A percentile compares a stretch with the other conserved stretches of the same genome.
Evolutionary conservation across 2,113 vertebrate species (phyloP).

Genomic region (Blennius ocellaris): DNA sequence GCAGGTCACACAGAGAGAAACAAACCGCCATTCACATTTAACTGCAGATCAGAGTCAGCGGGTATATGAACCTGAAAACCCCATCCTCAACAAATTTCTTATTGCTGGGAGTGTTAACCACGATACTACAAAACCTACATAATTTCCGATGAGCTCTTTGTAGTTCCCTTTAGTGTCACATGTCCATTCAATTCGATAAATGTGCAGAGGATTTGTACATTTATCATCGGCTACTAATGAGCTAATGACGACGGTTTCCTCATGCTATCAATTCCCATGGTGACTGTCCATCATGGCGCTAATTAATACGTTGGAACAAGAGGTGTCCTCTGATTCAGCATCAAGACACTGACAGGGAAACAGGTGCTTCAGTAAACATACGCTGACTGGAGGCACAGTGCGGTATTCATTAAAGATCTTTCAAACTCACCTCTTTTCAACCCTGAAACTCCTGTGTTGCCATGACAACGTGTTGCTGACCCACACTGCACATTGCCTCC

Average conservation of each 20-base stretch:
- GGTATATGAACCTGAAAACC: too few relatives aligned
- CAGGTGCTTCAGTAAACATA: slow-evolving; percentile 64
- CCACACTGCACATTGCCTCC: slow-evolving; percentile 37
- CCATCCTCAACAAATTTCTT: too few relatives aligned
- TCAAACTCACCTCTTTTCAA: slow-evolving; percentile 63
- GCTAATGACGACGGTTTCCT: slow-evolving; percentile 19
- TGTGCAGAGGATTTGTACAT: not conserved
- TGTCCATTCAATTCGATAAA: slow-evolving; percentile 6
- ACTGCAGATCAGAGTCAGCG: too few relatives aligned
- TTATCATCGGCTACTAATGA: slow-evolving; percentile 26
- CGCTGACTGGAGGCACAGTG: slow-evolving; percentile 45
- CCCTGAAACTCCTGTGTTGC: slow-evolving; percentile 70
- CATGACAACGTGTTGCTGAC: slow-evolving; percentile 72
- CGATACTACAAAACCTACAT: too few relatives aligned
- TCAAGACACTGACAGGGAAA: slow-evolving; percentile 41
- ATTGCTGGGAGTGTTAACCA: too few relatives aligned
- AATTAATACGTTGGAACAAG: slow-evolving; percentile 52
- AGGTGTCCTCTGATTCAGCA: slow-evolving; percentile 24
- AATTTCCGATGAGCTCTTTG: slow-evolving; percentile 4
- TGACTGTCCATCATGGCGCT: slow-evolving; percentile 37
- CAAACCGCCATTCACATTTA: too few relatives aligned
- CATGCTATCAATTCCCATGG: slow-evolving; percentile 26
- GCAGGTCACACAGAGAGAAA: too few relatives aligned
- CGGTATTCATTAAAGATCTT: slow-evolving; percentile 73
- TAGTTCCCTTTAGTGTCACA: slow-evolving; percentile 1